phyloP scores from a whole-genome alignment of 2,888 invertebrate genomes.

The Limnephilus auricula region DNA sequence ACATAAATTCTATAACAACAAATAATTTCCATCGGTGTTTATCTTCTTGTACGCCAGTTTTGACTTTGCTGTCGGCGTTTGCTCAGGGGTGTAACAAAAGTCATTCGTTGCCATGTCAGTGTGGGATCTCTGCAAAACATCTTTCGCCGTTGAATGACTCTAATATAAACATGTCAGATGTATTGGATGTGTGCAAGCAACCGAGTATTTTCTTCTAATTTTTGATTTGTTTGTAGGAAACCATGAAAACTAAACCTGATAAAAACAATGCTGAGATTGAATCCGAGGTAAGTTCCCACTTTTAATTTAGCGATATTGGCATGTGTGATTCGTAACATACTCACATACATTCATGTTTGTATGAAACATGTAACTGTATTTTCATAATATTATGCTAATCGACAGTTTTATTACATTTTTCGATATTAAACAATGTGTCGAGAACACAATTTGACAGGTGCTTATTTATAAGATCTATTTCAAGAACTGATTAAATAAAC shows the following conservation, averaged over 20 bases:
- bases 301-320: conserved; percentile 32
- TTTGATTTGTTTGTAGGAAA: conserved; percentile 74
- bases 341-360: conserved; percentile 15
- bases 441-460: conserved; percentile 46
- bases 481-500: not conserved
- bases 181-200: conserved; percentile 38
- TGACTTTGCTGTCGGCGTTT: conserved; percentile 51
- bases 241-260: conserved; percentile 79
- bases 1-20: not conserved
- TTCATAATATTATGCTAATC: conserved; percentile 41
- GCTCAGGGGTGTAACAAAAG: conserved; percentile 59
- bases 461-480: conserved; percentile 31
- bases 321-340: conserved; percentile 34
- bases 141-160: conserved; percentile 52
- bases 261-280: conserved; percentile 79
- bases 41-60: not conserved
- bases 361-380: conserved; percentile 45
- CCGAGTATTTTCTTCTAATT: conserved; percentile 52
- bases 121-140: conserved; percentile 55
- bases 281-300: conserved; percentile 75
- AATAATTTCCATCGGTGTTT: conserved; percentile 21
- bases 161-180: conserved; percentile 58
- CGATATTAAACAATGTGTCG: not conserved
- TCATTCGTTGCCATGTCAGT: conserved; percentile 61
- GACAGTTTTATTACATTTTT: conserved; percentile 20